Percentiles rank a stretch among this genome's conserved stretches.
Evolutionary conservation across 2,113 vertebrate genomes (phyloP).

Genomic region (Notarius quadriscutis): DNA sequence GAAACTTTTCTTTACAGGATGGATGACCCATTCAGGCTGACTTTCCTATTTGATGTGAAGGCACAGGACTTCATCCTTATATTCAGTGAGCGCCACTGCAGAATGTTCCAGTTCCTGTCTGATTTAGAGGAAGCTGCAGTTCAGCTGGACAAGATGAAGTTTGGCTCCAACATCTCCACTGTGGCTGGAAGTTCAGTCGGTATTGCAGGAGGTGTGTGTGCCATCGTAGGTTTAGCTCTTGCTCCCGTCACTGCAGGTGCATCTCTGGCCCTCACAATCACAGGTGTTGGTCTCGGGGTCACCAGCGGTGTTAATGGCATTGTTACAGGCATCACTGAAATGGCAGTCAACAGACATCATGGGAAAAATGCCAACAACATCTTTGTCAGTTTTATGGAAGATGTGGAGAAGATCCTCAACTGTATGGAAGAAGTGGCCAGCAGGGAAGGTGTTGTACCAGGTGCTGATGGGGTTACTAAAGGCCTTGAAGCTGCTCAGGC

Average conservation of each 20-base stretch:
- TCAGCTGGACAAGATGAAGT: conserved; percentile 59
- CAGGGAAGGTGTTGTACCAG: neutral
- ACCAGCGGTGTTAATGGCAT: conserved; percentile 55
- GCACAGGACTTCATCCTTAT: conserved; percentile 43
- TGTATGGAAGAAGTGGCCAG: conserved; percentile 45
- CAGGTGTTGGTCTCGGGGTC: conserved; percentile 55
- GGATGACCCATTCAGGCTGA: conserved; percentile 47
- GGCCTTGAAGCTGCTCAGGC: neutral
- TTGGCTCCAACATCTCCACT: conserved; percentile 54
- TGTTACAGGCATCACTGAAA: conserved; percentile 52
- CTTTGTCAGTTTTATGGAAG: conserved; percentile 47
- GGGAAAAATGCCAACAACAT: conserved; percentile 45
- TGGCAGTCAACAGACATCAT: conserved; percentile 43
- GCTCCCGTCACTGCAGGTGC: conserved; percentile 58
- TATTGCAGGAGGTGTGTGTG: conserved; percentile 50
- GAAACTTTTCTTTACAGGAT: conserved; percentile 35
- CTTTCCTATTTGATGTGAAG: conserved; percentile 47
- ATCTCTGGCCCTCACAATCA: conserved; percentile 53
- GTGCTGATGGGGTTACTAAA: neutral
- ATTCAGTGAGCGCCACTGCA: conserved; percentile 39
- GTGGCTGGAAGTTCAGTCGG: conserved; percentile 60
- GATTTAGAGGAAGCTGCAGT: conserved; percentile 55
- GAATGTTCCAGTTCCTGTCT: conserved; percentile 55
- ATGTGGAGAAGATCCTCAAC: conserved; percentile 43
- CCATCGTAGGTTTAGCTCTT: conserved; percentile 58